Evolutionary conservation across 2,797 vertebrate species (phyloP).

Genomic region (Poeciliopsis turneri): DNA sequence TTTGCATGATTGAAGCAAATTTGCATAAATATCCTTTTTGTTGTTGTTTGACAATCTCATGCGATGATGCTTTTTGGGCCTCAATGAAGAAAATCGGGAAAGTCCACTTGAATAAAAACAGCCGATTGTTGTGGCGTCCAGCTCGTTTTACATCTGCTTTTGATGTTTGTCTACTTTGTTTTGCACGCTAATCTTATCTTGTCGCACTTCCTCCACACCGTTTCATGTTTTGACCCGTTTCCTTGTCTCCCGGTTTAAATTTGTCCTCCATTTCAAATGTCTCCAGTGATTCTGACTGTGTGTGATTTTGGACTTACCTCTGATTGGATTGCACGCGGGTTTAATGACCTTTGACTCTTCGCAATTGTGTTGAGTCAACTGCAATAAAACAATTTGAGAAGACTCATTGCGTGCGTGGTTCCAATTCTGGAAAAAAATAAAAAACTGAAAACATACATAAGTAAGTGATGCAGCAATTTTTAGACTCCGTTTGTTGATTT

Average conservation of each 20-base stretch:
- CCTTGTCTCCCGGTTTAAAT: not conserved
- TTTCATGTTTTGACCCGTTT: not conserved
- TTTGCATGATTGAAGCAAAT: not conserved
- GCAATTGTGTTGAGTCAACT: not conserved
- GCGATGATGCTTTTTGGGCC: not conserved
- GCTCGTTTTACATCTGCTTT: not conserved
- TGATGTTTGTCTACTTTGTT: not conserved
- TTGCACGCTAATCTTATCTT: not conserved
- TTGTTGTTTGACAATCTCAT: not conserved
- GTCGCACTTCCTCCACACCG: not conserved
- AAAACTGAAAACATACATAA: no score
- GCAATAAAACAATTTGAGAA: not conserved
- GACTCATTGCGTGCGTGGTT: not conserved
- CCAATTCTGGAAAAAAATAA: no score
- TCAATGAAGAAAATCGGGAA: not conserved
- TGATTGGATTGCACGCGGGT: not conserved
- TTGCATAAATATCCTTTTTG: not conserved
- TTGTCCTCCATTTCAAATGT: not conserved
- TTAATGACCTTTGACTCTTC: not conserved
- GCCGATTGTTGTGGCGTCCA: not conserved
- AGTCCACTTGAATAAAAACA: not conserved
- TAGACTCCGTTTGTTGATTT: no score
- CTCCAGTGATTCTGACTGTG: not conserved
- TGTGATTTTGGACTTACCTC: slow-evolving; percentile 2
- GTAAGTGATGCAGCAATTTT: no score